These are phyloP conservation scores for Tachypleus tridentatus DNA, from an alignment of 1,140 invertebrate genomes.

Conservation along the genomic window DNA sequence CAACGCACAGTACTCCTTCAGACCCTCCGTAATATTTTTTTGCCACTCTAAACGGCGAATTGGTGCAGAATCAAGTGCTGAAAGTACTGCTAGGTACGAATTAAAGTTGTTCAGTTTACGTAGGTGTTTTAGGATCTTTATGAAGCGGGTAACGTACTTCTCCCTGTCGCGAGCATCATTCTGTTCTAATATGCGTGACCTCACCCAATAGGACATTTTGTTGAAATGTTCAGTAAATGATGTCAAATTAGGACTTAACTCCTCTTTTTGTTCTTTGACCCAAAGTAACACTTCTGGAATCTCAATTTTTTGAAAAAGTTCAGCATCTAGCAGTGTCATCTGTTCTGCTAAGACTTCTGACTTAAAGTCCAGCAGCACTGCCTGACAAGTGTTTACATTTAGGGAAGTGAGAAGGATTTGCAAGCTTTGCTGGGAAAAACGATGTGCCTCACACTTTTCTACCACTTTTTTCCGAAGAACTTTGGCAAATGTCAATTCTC, in stretches of 20 bases:
- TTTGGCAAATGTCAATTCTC: conserved; percentile 77
- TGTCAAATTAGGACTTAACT: conserved; percentile 89
- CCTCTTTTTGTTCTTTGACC: conserved; percentile 94
- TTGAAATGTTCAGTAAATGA: conserved; percentile 99
- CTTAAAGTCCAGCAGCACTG: conserved; percentile 77
- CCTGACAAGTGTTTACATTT: conserved; percentile 21
- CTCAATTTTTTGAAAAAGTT: conserved; percentile 92
- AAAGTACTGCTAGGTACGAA: conserved; percentile 90
- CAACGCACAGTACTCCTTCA: conserved; percentile 86
- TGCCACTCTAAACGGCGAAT: conserved; percentile 85
- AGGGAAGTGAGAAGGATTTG: conserved; percentile 32
- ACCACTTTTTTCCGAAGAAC: conserved; percentile 76
- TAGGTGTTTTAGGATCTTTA: conserved; percentile 97
- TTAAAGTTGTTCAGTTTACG: conserved; percentile 98
- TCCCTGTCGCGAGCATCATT: conserved; percentile 87
- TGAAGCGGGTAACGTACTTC: conserved; percentile 89
- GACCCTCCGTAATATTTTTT: conserved; percentile 77
- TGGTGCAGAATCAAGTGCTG: conserved; percentile 92
- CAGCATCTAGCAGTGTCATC: conserved; percentile 93
- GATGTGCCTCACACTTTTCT: conserved; percentile 62
- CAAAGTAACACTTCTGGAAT: conserved; percentile 87
- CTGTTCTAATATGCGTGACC: conserved; percentile 61
- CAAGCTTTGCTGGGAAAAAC: conserved; percentile 35
- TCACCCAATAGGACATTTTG: conserved; percentile 97
- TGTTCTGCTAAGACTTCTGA: conserved; percentile 87